Base-by-base conservation (phyloP, 2,113 vertebrate genomes). In the Rattus rattus region DNA sequence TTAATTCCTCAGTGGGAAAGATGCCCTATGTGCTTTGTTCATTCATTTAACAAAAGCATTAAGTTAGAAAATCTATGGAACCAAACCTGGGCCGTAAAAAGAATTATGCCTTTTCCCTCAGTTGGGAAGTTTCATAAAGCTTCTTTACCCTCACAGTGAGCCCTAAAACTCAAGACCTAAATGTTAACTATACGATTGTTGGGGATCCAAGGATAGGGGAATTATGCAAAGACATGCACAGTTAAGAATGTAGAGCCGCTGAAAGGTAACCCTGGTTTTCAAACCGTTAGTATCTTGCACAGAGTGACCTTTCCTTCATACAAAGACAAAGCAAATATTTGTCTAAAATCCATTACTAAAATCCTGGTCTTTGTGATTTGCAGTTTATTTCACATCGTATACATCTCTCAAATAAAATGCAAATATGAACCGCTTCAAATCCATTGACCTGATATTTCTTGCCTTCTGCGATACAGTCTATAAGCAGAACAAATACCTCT, bases 41-140 rank as follows among this genome's bases (percentile, higher is more conserved):
- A 65, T 70, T 67, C 54, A 28, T 65, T 52, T 17, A 81, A 30
- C 92, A 83, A 90, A 81, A 95, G 14, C 52, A 91, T 86, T 75
- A 87, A 79, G 59, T 90, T 85, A 91, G 69, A 12, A 67, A 93
- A 87, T 59, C 92, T 81, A 95, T 56, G 79, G 92, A 97, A 95
- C 84, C 47, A 76, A 96, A 91, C 59, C 54, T 47, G 85, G 92
- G 56, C 49, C 73, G 75, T 65, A 49, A 26, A 47, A 89, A 96
- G 69, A 67, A 56, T 70, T 36, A 69, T 56, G 0, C 11, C 22
- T 72, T 88, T 87, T 54, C 20, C 47, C 36, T 43, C 39, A 47
- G 39, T 73, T 79, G n/a, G 54, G 33, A 91, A 80, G 54, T 56
- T 26, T 67, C 76, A 24, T 30, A 22, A 86, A 76, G 70, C 69